Evolutionary conservation across 35 echinoderm and acorn worm genomes (phyloP).

Genomic region (Hemicentrotus pulcherrimus): DNA sequence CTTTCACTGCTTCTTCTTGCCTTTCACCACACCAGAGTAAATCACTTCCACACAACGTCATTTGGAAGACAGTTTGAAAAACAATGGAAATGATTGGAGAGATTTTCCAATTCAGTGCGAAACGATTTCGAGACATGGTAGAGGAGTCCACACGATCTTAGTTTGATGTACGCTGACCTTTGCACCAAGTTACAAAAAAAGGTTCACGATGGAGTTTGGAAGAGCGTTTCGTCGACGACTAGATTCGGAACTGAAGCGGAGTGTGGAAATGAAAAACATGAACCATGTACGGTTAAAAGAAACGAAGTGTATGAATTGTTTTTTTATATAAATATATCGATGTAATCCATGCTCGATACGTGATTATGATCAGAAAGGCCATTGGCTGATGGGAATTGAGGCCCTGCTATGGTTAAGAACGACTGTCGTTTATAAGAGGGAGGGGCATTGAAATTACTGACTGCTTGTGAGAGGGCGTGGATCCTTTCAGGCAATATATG

Average conservation of each 20-base stretch:
- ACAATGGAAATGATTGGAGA: background rate
- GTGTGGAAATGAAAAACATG: no score
- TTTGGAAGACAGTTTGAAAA: background rate
- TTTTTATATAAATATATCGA: background rate
- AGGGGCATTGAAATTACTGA: background rate
- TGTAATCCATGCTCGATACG: background rate
- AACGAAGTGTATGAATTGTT: background rate
- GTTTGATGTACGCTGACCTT: background rate
- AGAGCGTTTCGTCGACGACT: background rate
- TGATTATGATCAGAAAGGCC: background rate
- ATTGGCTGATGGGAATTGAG: background rate
- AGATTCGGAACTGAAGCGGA: no score
- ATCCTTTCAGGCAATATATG: no score
- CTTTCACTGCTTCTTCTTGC: background rate
- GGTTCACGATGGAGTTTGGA: background rate
- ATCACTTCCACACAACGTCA: background rate
- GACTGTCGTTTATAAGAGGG: background rate
- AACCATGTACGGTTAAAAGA: background rate
- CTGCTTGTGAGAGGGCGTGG: no score
- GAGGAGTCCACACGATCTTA: background rate
- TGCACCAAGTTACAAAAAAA: background rate
- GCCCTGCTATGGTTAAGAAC: background rate
- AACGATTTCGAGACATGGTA: background rate
- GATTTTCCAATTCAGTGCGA: background rate
- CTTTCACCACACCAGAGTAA: background rate